Base-by-base conservation (phyloP, 2,797 vertebrate genomes). In the Alauda arvensis region DNA sequence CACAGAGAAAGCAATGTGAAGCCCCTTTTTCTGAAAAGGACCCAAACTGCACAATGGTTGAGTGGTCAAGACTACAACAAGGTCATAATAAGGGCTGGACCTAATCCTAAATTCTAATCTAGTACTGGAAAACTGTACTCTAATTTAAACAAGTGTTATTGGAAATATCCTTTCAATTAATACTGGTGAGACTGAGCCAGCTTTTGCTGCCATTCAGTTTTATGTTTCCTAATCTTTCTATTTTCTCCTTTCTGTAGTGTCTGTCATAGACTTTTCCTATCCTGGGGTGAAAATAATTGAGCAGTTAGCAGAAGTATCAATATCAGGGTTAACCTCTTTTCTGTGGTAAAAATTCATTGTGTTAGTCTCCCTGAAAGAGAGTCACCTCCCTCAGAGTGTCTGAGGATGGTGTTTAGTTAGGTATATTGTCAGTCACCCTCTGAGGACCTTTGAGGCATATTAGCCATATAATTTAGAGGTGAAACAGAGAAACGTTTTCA, bases 281-380 rank as follows among this genome's bases (percentile, higher is more conserved):
- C 60, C 63, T 43, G 42, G 42, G 19, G 49, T 71, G 43, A 92
- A 86, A 89, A 83, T 77, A 91, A 62, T n/a, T 56, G 81, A 90
- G 23, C 28, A 59, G 56, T 56, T 80, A 77, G 29, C 21, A 60
- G 21, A 84, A 86, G 37, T 89, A 84, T 79, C 72, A 66, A 52
- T 86, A 72, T 46, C 7, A 25, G n/a, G 77, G 40, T 62, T 69
- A 93, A 78, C 42, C 28, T 79, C 18, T 86, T 86, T 52, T 65
- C 72, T 89, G 34, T 84, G 26, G 69, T 83, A 84, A 83, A 85
- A 61, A 3, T 9, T 9, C 34, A 46, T 29, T 57, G 48, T 56
- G n/a, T 53, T 83, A 89, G 69, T 55, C 49, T 83, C 14, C 45
- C 46, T 79, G 48, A 85, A 91, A 79, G n/a, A 78, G 13, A 10